Evolutionary conservation across 2,888 invertebrate species (phyloP).

Genomic region (Mellilla xanthometata): DNA sequence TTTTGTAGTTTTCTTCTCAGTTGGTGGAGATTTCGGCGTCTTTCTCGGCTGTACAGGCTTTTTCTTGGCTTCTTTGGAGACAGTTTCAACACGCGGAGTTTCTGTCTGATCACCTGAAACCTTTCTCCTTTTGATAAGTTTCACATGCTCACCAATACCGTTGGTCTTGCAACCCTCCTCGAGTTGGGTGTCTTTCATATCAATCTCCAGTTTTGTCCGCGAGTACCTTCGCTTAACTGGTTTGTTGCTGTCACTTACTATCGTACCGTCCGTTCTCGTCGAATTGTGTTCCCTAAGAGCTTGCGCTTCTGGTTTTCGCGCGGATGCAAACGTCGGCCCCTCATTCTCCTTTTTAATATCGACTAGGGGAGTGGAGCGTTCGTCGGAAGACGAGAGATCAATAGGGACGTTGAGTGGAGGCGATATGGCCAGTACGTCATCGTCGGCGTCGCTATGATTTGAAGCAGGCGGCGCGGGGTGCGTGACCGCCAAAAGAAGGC

Average conservation of each 20-base stretch:
- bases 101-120: constrained; percentile 69
- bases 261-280: constrained; percentile 40
- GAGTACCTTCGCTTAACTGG: constrained; percentile 71
- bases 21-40: constrained; percentile 50
- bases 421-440: constrained; percentile 76
- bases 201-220: constrained; percentile 72
- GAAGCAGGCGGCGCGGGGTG: constrained; percentile 54
- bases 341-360: constrained; percentile 78
- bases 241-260: constrained; percentile 55
- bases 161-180: constrained; percentile 73
- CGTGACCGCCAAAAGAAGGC: constrained; percentile 64
- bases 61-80: constrained; percentile 61
- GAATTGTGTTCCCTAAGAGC: constrained; percentile 70
- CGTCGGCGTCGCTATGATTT: constrained; percentile 73
- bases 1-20: constrained; percentile 69
- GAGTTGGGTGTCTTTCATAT: constrained; percentile 73
- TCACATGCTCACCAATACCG: constrained; percentile 79
- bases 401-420: constrained; percentile 72
- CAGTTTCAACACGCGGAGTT: constrained; percentile 48
- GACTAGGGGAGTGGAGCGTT: constrained; percentile 67
- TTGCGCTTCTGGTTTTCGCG: constrained; percentile 68
- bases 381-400: constrained; percentile 76
- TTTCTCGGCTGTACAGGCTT: constrained; percentile 53
- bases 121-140: constrained; percentile 79
- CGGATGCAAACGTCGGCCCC: constrained; percentile 60